A percentile compares a stretch with the other conserved stretches of the same genome.
Conservation (phyloP, 2,797 vertebrate species). For the Esox masquinongy region DNA sequence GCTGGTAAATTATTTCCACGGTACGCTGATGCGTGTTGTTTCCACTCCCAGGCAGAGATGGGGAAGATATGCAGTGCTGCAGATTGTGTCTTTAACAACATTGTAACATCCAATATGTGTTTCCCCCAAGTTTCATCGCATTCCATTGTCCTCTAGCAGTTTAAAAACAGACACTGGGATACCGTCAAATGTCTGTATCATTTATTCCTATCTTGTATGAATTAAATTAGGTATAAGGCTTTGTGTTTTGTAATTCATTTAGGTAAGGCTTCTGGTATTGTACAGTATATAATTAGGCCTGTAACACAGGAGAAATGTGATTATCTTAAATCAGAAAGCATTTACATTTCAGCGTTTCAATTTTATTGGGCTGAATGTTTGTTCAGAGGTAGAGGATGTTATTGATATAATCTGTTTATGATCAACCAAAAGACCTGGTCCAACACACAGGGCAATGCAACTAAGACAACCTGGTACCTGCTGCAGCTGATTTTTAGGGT, state of each 20-base stretch:
- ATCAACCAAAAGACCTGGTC: no score
- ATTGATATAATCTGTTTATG: no score
- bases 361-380: neutral
- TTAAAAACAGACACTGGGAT: constrained; percentile 27
- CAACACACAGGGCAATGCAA: no score
- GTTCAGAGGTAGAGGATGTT: neutral
- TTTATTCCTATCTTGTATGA: neutral
- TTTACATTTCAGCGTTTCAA: neutral
- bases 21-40: constrained; percentile 76
- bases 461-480: no score
- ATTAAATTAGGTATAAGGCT: neutral
- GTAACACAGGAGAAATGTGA: neutral
- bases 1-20: constrained; percentile 78
- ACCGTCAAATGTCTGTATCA: constrained; percentile 17
- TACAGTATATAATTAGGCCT: neutral
- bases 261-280: neutral
- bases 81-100: constrained; percentile 68
- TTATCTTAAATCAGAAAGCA: neutral
- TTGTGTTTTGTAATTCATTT: no score
- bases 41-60: constrained; percentile 75
- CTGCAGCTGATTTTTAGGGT: no score
- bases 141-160: constrained; percentile 8
- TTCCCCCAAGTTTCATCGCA: constrained; percentile 47
- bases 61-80: constrained; percentile 56
- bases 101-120: constrained; percentile 59